Evolutionary conservation across 2,113 vertebrate genomes (phyloP).

Genomic region (Callochromis pleurospilus): DNA sequence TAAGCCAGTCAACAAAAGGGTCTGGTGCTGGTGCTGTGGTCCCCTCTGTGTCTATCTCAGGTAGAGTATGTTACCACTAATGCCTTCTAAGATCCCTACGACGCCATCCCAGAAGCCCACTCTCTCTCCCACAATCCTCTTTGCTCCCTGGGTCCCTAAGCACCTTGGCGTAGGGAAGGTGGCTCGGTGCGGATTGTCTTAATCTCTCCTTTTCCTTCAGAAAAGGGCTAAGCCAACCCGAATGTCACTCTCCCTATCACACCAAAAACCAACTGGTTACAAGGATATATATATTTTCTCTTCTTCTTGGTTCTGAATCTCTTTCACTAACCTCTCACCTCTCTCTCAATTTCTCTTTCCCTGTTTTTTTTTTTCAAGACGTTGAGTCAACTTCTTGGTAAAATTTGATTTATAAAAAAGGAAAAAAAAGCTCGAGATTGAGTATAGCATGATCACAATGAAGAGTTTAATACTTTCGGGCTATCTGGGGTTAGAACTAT

Average conservation of each 20-base stretch:
- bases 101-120: conserved; percentile 47
- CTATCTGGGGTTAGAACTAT: background rate
- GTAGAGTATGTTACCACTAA: conserved; percentile 60
- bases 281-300: conserved; percentile 57
- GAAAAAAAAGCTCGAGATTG: background rate
- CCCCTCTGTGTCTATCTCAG: conserved; percentile 54
- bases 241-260: conserved; percentile 72
- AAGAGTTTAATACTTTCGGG: background rate
- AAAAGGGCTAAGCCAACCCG: conserved; percentile 70
- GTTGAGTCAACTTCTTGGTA: background rate
- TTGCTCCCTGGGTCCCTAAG: conserved; percentile 78
- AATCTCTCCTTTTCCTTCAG: conserved; percentile 69
- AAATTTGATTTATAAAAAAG: background rate
- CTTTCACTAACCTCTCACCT: conserved; percentile 2
- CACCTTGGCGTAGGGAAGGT: conserved; percentile 70
- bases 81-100: conserved; percentile 53
- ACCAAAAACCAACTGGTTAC: conserved; percentile 70
- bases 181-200: conserved; percentile 69
- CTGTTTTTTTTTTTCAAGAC: background rate
- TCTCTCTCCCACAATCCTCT: conserved; percentile 72
- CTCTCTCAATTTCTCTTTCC: background rate
- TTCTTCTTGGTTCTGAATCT: conserved; percentile 8
- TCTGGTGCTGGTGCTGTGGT: conserved; percentile 53
- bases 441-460: background rate
- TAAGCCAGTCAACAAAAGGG: conserved; percentile 67